Conservation (phyloP, 2,888 invertebrate genomes). For the Gandaritis pyraliata region DNA sequence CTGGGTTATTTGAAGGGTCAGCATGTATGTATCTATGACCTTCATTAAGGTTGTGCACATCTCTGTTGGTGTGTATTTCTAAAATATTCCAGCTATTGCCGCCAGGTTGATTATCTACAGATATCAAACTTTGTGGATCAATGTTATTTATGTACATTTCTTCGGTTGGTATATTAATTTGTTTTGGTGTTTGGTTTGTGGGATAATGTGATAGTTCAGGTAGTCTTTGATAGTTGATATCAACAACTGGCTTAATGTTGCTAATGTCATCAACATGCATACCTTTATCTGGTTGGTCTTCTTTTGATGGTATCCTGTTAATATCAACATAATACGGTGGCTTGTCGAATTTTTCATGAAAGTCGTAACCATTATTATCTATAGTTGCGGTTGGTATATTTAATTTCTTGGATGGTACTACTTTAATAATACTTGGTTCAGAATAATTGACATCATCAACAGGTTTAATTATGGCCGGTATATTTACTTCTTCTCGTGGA, state of each 20-base stretch:
- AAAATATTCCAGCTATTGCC: no score
- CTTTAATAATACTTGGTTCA: neutral
- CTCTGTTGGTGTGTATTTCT: no score
- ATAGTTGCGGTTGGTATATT: neutral
- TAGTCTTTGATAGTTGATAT: neutral
- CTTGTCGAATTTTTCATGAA: neutral
- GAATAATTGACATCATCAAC: neutral
- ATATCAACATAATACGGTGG: neutral
- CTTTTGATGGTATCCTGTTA: neutral
- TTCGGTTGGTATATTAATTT: neutral
- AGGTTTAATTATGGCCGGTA: neutral
- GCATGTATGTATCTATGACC: no score
- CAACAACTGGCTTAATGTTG: neutral
- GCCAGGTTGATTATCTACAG: no score
- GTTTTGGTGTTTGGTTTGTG: neutral
- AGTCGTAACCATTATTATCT: neutral
- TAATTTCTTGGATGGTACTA: neutral
- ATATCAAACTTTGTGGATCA: neutral
- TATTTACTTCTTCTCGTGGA: neutral
- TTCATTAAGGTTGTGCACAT: no score
- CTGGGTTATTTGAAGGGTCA: no score
- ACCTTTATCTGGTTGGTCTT: neutral
- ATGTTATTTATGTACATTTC: neutral
- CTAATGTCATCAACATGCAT: no score
- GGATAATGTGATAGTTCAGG: no score